Evolutionary conservation across 2,797 vertebrate species (phyloP), one percentile per base, ranked within the genome.

Genomic region (Oryzias sinensis): DNA sequence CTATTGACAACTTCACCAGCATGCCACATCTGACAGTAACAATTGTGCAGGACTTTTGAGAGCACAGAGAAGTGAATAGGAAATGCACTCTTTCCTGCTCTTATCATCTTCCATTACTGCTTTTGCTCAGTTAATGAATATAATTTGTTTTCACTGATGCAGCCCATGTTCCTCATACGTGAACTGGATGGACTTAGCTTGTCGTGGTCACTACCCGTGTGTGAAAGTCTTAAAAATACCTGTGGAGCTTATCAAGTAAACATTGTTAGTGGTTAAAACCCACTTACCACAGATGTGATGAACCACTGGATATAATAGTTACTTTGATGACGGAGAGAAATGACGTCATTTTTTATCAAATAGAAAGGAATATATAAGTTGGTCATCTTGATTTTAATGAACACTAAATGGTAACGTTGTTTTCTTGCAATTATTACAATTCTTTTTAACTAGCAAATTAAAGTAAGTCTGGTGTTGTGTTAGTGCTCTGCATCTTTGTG

Each of bases 81-180:
- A 59, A 84, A 79, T 70, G 68, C 59, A 52, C 14, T 52, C 53
- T 51, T 59, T 51, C 69, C 67, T 40, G 62, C 70, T 57, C 71
- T 69, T 69, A 73, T 73, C 83, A 62, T 72, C 68, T 76, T 76
- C 72, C 74, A 82, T 83, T 86, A 85, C 80, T 54, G 70, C 70
- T 68, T 63, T 40, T 67, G 44, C 72, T 37, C 59, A 73, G 65
- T 82, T 76, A 76, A 85, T 80, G 72, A 76, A 67, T 84, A 76
- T 85, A 45, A 56, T 86, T 85, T 74, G 68, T 86, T 87, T 82
- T 65, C 8, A 79, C 84, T 88, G 82, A 87, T 84, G 54, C 67
- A 47, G 85, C 78, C 70, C 74, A 55, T 80, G 80, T 81, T 70
- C 77, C 80, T 87, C 82, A 84, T 78, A 82, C 81, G 79, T 74